Base-by-base conservation (phyloP, 2,888 invertebrate species). In the Calameuta filiformis region DNA sequence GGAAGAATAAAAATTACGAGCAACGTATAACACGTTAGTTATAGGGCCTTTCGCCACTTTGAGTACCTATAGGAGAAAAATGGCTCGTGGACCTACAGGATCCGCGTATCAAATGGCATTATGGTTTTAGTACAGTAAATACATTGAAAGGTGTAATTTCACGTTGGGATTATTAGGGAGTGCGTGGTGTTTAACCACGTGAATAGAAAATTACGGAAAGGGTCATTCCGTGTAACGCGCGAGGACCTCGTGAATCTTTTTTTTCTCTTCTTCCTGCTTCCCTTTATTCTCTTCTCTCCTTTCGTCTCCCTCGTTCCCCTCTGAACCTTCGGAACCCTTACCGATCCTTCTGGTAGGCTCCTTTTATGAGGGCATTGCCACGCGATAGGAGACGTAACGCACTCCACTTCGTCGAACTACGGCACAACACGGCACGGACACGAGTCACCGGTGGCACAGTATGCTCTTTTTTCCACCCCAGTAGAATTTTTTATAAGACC, bases 311-410 rank as follows among this genome's bases (percentile, higher is more conserved):
- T 75, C 68, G 30, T 75, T 35, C 15, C 40, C 40, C 6, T 40
- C 40, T 4, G 40, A 40, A 15, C 4, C 40, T 40, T 40, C 40
- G 40, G 40, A 40, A 40, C 15, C 40, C 40, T 40, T 40, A 40
- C 40, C 40, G 40, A 40, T 40, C 40, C 40, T 40, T 30, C 71
- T 33, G 73, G 75, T 68, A 69, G 80, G 77, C 76, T 81, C 78
- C 75, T 40, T 83, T 82, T 82, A 83, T 82, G 81, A 81, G 79
- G 79, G 68, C 78, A 76, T 75, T 79, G 79, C 77, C 75, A 69
- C 69, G 31, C 69, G 69, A 33, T 69, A 33, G 30, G 31, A 69
- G 33, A 69, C 69, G 69, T 33, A 69, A 30, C 69, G 31, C 30
- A 31, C 69, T 30, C 69, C 69, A 33, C 33, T 15, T 40, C 40